These are phyloP conservation scores for Cydia amplana DNA, from an alignment of 1,140 invertebrate genomes.

Conservation along the genomic window DNA sequence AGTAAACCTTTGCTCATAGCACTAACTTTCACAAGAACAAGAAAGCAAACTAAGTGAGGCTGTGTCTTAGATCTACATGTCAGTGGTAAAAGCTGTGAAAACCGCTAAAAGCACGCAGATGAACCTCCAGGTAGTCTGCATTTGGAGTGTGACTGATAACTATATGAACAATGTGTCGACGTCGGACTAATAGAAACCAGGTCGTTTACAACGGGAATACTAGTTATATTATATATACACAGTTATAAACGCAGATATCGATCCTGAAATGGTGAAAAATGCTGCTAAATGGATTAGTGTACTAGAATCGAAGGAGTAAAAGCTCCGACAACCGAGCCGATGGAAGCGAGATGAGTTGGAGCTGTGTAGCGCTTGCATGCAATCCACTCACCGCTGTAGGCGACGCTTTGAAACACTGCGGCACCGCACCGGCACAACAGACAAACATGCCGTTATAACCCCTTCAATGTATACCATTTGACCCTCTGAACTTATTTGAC, in stretches of 20 bases:
- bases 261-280: conserved; percentile 13
- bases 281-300: neutral
- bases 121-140: conserved; percentile 61
- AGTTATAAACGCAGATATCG: neutral
- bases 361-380: conserved; percentile 63
- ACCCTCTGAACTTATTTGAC: neutral
- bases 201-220: neutral
- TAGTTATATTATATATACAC: neutral
- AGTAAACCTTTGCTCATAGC: neutral
- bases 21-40: neutral
- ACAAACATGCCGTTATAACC: conserved; percentile 77
- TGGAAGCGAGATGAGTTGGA: conserved; percentile 36
- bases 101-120: conserved; percentile 50
- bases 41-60: conserved; percentile 23
- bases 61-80: conserved; percentile 35
- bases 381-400: conserved; percentile 93
- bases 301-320: conserved; percentile 3
- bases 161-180: conserved; percentile 27
- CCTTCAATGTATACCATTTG: conserved; percentile 41
- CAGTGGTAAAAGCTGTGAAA: conserved; percentile 49
- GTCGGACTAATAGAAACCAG: neutral
- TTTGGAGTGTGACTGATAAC: conserved; percentile 53
- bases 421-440: conserved; percentile 75
- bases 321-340: conserved; percentile 28
- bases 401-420: conserved; percentile 96